Conservation (phyloP, 1,140 invertebrate species). For the Penaeus indicus region DNA sequence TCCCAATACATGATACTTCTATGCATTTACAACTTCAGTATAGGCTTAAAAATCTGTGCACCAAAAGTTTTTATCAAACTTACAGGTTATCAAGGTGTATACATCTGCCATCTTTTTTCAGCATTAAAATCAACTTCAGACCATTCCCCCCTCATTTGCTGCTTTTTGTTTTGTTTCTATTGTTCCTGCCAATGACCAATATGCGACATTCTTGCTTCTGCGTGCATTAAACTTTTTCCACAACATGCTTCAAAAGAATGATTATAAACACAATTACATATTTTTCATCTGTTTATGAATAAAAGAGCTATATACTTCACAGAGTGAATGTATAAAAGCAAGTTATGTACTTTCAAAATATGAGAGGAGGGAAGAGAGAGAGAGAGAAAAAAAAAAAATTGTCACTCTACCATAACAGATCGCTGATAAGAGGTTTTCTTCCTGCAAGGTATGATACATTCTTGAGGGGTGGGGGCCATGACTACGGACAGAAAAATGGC, state of each 20-base stretch:
- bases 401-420: neutral
- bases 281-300: neutral
- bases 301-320: neutral
- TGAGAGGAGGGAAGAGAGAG: no score
- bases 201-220: neutral
- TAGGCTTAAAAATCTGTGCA: neutral
- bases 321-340: no score
- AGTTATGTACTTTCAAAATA: no score
- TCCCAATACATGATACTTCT: neutral
- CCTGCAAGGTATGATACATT: slow-evolving; percentile 29
- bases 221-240: neutral
- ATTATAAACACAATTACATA: neutral
- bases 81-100: slow-evolving; percentile 44
- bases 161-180: no score
- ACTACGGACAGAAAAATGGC: slow-evolving; percentile 39
- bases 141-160: slow-evolving; percentile 41
- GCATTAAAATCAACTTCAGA: neutral
- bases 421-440: neutral
- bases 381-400: no score
- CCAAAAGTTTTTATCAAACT: neutral
- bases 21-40: slow-evolving; percentile 1
- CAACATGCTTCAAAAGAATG: slow-evolving; percentile 23
- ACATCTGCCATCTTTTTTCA: neutral
- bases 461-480: no score
- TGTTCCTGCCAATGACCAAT: slow-evolving; percentile 35